Evolutionary conservation across 2,113 vertebrate species (phyloP), one percentile per base, ranked within the genome.

Genomic region (Hystrix cristata): DNA sequence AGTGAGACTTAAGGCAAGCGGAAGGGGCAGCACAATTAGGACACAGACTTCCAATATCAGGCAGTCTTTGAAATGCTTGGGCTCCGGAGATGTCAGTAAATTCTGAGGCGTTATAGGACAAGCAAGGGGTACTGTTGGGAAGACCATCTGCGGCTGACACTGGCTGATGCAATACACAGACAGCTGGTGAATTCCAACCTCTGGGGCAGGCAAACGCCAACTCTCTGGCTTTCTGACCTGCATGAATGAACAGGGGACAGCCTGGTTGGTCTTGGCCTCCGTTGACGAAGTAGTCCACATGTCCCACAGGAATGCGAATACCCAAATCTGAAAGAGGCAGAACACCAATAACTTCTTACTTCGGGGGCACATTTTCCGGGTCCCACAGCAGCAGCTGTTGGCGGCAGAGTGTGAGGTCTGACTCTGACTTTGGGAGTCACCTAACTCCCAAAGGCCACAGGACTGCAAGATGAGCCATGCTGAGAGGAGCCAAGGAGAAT

Each of bases 231-330:
- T 87, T 86, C 97, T 92, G 64, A 99, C 99, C 99, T 98, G 97
- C 94, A 9, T 97, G 97, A 96, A 98, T 82, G 96, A 98, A 97
- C 9, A 29, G 27, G 13, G 98, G 98, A 89, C 99, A 99, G 92
- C 99, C 99, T 1, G 99, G 98, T 97, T 99, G 99, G 97, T 99
- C 99, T 96, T 99, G 99, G 51, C 99, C 99, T 84, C 99, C 99
- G 1, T 99, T 99, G 93, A 99, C 97, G 8, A 99, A 99, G 96
- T 99, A 99, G 97, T 99, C 99, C 1, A 99, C 98, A 2, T 99
- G 99, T 81, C 99, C 99, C 0, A 99, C 99, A 15, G 99, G 99
- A 98, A 99, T 99, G 81, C 99, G 99, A 97, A 99, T 99, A n/a
- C 99, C 99, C 0, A 99, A 99, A 98, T 99, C 99, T 99, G 98